Base-by-base conservation (phyloP, 2,113 vertebrate genomes). In the human region DNA sequence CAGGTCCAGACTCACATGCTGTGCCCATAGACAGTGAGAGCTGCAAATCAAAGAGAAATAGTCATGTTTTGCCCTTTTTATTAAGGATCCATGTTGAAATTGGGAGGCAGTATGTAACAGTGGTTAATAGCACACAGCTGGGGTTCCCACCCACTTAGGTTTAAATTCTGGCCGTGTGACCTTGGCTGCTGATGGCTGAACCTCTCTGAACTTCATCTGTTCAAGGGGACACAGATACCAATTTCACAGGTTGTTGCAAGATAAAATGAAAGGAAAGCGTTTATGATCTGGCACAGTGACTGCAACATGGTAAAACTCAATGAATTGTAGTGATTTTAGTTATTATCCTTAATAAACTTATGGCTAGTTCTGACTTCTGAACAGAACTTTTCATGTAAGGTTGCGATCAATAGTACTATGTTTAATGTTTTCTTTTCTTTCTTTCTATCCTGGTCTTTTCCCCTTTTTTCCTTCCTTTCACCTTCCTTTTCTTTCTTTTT, bases 171-270 rank as follows among this genome's bases (percentile, higher is more conserved):
- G 59, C 66, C 5, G 0, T 0, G 48, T 70, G 91, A 89, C 10
- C 52, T 90, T 6, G 61, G 61, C 61, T 64, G 27, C 40, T 68
- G 16, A 78, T 32, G 13, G n/a, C 66, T 48, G 48, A 18, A 89
- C 55, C 48, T 64, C 83, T 93, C 20, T 0, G 18, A 64, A 43
- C 57, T 18, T 79, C 40, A 68, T 81, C 79, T 70, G 38, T 76
- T 75, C 66, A 84, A 59, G 17, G 64, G 18, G 52, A 64, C 6
- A 12, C 3, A 7, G 23, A 38, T 14, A 45, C 10, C 0, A 3
- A 55, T 75, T 70, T 95, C 89, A 91, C 40, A 73, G 86, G 9
- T n/a, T 48, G 83, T 90, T 30, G n/a, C 27, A 68, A 78, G 48
- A 80, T 64, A 57, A 84, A 55, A 85, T 14, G 55, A 66, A 79